Base-by-base conservation (phyloP, 2,888 invertebrate genomes). In the Boloria euphrosyne region DNA sequence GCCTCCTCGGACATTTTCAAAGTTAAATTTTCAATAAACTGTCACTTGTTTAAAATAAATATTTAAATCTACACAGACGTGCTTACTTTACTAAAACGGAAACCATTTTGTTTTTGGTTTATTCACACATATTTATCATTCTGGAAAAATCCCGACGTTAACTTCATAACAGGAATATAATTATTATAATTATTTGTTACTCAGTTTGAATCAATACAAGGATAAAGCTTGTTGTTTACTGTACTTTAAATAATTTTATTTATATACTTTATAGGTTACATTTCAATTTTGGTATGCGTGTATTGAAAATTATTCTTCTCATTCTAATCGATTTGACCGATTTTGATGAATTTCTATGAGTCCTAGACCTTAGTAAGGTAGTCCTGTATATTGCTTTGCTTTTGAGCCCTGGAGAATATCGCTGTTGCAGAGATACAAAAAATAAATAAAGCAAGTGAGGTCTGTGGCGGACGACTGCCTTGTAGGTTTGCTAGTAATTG, bases 191-290 rank as follows among this genome's bases (percentile, higher is more conserved):
- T 57, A 22, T 46, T 13, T 57, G 18, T 27, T 46, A n/a, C n/a
- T n/a, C n/a, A n/a, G 27, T 6, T 13, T 57, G 46, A 57, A 46
- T 57, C 57, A 57, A n/a, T 4, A 57, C n/a, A 44, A 57, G 57
- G 57, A 57, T 46, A 57, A 46, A 22, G 14, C 7, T 46, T 46
- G n/a, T 22, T 22, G 22, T 13, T 22, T 46, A n/a, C 55, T 50
- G 16, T 22, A 22, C 22, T 2, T 50, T 17, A 1, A 50, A 10
- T 17, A 18, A 13, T 50, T 50, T 13, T 17, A 17, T 49, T n/a
- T 7, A n/a, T 49, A 17, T 49, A 49, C 7, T 49, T 38, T 38
- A 38, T 38, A 31, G 5, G 31, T 38, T 38, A 38, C 7, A 31
- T 31, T 31, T 31, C 31, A 0, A 6, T 31, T 7, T 6, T 7